Conservation (phyloP, 2,113 vertebrate genomes). For the Actenoides hombroni region DNA sequence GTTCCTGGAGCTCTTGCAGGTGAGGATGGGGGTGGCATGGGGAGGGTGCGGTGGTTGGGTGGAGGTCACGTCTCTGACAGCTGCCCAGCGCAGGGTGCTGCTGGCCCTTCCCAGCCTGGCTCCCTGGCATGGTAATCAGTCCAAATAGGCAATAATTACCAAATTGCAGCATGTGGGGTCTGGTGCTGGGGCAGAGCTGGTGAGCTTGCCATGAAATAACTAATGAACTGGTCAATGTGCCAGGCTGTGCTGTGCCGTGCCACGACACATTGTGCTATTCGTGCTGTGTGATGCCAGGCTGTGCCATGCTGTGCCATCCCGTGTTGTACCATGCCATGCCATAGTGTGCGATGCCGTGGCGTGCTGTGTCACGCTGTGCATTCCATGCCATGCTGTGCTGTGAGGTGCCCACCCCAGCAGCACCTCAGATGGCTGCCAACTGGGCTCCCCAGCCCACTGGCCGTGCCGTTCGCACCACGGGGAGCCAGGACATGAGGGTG, state of each 20-base stretch:
- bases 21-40: background rate
- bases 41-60: background rate
- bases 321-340: too few relatives aligned
- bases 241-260: too few relatives aligned
- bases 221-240: background rate
- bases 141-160: background rate
- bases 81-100: background rate
- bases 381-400: background rate
- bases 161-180: background rate
- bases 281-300: too few relatives aligned
- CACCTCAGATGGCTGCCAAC: background rate
- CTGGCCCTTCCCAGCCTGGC: background rate
- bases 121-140: too few relatives aligned
- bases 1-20: rapidly evolving
- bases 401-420: background rate
- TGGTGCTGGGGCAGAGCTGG: background rate
- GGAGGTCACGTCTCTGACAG: background rate
- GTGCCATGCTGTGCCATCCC: background rate
- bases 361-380: rapidly evolving
- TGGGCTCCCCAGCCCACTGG: too few relatives aligned
- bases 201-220: background rate
- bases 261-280: too few relatives aligned
- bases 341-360: background rate
- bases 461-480: too few relatives aligned
- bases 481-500: too few relatives aligned